Conservation (phyloP, 2,113 vertebrate genomes). For the Onychostruthus taczanowskii region DNA sequence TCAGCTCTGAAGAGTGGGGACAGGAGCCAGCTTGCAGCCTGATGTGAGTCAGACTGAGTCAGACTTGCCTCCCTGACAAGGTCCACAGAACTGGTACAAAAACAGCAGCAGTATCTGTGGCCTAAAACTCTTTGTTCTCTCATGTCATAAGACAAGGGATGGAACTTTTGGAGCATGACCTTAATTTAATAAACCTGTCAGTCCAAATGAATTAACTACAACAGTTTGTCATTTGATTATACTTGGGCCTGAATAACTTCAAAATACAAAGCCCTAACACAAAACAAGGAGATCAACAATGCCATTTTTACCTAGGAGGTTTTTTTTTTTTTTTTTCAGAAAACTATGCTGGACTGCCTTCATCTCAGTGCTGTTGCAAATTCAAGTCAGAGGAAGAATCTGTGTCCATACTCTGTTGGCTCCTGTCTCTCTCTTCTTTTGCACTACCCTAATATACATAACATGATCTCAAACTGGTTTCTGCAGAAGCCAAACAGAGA, state of each 20-base stretch:
- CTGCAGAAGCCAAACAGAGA: background rate
- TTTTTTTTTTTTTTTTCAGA: background rate
- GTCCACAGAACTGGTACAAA: background rate
- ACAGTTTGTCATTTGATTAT: background rate
- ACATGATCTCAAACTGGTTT: background rate
- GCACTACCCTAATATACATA: background rate
- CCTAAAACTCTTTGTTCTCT: background rate
- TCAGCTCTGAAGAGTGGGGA: background rate
- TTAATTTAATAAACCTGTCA: background rate
- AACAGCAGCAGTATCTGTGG: background rate
- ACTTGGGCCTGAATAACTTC: background rate
- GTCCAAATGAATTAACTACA: background rate
- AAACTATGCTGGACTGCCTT: background rate
- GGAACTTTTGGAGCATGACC: background rate
- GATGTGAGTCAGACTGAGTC: background rate
- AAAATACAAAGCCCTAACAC: background rate
- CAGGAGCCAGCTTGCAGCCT: background rate
- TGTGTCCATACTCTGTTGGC: background rate
- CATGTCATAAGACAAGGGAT: background rate
- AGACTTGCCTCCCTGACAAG: background rate
- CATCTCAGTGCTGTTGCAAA: background rate
- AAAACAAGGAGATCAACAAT: background rate
- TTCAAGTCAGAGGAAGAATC: background rate
- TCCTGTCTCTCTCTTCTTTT: background rate
- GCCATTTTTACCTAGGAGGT: background rate